Percentiles rank a stretch among this genome's conserved stretches.
Conservation (phyloP, 2,888 invertebrate genomes). For the Agrotis puta region DNA sequence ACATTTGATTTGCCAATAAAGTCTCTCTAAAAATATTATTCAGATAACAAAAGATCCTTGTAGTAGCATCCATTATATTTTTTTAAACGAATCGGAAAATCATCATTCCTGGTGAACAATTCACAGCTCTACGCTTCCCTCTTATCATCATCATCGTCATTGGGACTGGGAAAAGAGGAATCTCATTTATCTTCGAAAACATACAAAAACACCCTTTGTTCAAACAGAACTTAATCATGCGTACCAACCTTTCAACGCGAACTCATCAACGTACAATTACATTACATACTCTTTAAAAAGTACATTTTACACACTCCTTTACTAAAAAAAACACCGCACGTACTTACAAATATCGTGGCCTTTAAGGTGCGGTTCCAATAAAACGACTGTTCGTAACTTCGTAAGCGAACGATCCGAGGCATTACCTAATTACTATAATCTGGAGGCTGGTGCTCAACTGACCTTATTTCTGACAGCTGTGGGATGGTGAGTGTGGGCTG, state of each 20-base stretch:
- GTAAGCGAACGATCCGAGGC: slow-evolving; percentile 8
- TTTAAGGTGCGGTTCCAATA: slow-evolving; percentile 47
- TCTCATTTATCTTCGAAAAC: too few species aligned
- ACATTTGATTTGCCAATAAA: too few species aligned
- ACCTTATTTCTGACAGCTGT: slow-evolving; percentile 72
- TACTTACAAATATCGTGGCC: slow-evolving; percentile 5
- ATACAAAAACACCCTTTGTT: neutral
- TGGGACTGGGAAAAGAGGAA: neutral
- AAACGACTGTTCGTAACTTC: slow-evolving; percentile 21
- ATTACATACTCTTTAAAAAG: neutral
- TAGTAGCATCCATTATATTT: too few species aligned
- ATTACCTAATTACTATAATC: slow-evolving; percentile 68
- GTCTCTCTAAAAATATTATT: too few species aligned
- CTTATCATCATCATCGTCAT: too few species aligned
- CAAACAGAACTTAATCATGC: neutral
- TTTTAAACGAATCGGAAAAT: too few species aligned
- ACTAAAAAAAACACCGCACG: neutral
- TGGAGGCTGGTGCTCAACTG: slow-evolving; percentile 60
- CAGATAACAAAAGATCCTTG: too few species aligned
- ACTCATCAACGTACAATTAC: neutral
- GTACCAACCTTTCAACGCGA: neutral
- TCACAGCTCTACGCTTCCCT: too few species aligned
- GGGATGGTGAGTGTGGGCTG: slow-evolving; percentile 42
- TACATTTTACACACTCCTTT: slow-evolving; percentile 9
- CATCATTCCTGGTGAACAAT: too few species aligned